phyloP scores from a whole-genome alignment of 2,797 vertebrate genomes.

The Rhynchotus rufescens region DNA sequence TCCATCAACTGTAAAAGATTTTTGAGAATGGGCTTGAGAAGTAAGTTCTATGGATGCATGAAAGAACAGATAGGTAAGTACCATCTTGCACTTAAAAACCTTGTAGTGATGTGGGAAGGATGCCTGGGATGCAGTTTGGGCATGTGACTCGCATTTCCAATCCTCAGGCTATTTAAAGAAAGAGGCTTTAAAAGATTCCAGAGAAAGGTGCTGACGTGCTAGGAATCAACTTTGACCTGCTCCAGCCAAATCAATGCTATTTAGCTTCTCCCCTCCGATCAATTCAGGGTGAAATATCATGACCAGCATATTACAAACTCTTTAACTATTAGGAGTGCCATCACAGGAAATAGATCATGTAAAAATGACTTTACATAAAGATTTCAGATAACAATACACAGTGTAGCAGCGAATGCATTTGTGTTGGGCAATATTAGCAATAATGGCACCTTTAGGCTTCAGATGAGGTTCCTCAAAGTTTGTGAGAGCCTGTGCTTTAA shows the following conservation, averaged over 20 bases:
- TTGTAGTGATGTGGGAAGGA: neutral
- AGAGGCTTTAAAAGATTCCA: slow-evolving; percentile 4
- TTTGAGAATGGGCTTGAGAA: neutral
- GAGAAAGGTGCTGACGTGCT: neutral
- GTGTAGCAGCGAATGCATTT: slow-evolving; percentile 7
- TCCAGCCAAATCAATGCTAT: slow-evolving; percentile 1
- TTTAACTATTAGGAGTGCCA: slow-evolving; percentile 15
- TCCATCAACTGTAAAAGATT: neutral
- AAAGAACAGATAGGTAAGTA: neutral
- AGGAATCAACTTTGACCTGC: neutral
- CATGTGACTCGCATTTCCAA: neutral
- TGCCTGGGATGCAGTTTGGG: neutral
- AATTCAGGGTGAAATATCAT: neutral
- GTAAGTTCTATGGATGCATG: neutral
- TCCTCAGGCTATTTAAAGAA: neutral
- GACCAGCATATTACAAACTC: neutral
- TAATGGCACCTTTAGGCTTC: slow-evolving; percentile 15
- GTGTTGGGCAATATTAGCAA: slow-evolving; percentile 9
- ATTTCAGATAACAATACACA: slow-evolving; percentile 17
- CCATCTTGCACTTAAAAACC: neutral
- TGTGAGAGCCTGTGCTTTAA: neutral
- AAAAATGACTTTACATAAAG: slow-evolving; percentile 34
- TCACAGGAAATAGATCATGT: slow-evolving; percentile 27
- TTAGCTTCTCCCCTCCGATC: slow-evolving; percentile 19
- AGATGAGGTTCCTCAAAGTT: slow-evolving; percentile 23